Conservation (phyloP, 2,888 invertebrate species). For the Tryphoninae sp. region DNA sequence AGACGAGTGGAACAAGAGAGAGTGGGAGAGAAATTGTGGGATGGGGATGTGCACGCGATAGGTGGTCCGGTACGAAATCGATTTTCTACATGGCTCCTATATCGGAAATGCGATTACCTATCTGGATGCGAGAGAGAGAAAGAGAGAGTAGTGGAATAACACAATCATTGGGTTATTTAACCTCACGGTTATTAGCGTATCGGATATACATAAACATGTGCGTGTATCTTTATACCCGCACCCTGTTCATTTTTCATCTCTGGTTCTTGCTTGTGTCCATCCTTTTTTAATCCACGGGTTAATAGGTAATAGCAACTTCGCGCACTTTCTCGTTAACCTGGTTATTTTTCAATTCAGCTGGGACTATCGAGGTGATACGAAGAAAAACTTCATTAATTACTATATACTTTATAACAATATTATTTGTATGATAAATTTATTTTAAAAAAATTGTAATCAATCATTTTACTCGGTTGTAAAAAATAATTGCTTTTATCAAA, state of each 20-base stretch:
- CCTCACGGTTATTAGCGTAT: background rate
- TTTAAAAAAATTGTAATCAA: too few species aligned
- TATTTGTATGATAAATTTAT: too few species aligned
- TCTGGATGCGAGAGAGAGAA: conserved; percentile 14
- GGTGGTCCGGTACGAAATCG: conserved; percentile 45
- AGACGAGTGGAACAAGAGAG: background rate
- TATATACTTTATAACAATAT: too few species aligned
- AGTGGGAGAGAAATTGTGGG: conserved; percentile 1
- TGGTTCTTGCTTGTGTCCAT: background rate
- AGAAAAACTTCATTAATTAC: too few species aligned
- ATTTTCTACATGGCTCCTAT: conserved; percentile 50
- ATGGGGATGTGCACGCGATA: conserved; percentile 21
- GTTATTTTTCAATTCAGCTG: background rate
- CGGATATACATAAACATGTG: background rate
- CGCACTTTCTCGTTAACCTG: background rate
- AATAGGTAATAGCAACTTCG: background rate
- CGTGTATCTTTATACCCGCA: background rate
- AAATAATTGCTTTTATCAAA: too few species aligned
- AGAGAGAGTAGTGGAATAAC: conserved; percentile 11
- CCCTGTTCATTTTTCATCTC: background rate
- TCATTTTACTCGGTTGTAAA: too few species aligned
- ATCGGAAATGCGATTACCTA: conserved; percentile 57
- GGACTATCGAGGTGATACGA: too few species aligned
- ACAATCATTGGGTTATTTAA: conserved; percentile 28
- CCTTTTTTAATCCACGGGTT: background rate